These are phyloP conservation scores for Atta cephalotes DNA, from an alignment of 1,140 invertebrate species.

Conservation along the genomic window DNA sequence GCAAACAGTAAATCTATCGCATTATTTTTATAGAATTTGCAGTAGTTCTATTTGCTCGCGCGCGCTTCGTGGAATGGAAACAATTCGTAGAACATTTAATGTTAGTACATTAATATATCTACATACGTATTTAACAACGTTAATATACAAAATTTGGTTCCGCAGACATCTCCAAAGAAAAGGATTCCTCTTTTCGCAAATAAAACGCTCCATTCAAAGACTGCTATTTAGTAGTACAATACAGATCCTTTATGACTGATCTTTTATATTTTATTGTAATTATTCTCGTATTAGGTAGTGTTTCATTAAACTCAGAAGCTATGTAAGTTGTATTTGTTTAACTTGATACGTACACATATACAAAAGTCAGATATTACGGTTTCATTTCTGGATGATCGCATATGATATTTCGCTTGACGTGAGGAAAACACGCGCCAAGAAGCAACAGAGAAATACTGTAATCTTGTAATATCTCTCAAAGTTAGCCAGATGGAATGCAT, in stretches of 20 bases:
- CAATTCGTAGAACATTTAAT: neutral
- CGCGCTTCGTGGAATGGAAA: neutral
- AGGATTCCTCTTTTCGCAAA: neutral
- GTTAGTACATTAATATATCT: neutral
- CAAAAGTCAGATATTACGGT: neutral
- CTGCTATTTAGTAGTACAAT: neutral
- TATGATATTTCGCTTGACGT: conserved; percentile 24
- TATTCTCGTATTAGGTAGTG: neutral
- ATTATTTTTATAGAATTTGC: conserved; percentile 26
- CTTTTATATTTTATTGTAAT: neutral
- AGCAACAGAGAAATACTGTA: conserved; percentile 43
- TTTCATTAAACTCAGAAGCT: conserved; percentile 29
- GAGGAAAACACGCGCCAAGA: conserved; percentile 38
- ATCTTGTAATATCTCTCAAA: conserved; percentile 15
- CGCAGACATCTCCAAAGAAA: neutral
- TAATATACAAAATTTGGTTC: neutral
- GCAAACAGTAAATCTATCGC: neutral
- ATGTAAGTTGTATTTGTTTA: conserved; percentile 20
- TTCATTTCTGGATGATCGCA: conserved; percentile 36
- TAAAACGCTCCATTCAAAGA: neutral
- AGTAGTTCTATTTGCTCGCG: neutral
- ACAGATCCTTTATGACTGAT: neutral
- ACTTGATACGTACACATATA: neutral
- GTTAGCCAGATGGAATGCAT: neutral
- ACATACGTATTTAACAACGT: neutral